phyloP scores from a whole-genome alignment of 2,113 vertebrate genomes.

The Glaucidium brasilianum region DNA sequence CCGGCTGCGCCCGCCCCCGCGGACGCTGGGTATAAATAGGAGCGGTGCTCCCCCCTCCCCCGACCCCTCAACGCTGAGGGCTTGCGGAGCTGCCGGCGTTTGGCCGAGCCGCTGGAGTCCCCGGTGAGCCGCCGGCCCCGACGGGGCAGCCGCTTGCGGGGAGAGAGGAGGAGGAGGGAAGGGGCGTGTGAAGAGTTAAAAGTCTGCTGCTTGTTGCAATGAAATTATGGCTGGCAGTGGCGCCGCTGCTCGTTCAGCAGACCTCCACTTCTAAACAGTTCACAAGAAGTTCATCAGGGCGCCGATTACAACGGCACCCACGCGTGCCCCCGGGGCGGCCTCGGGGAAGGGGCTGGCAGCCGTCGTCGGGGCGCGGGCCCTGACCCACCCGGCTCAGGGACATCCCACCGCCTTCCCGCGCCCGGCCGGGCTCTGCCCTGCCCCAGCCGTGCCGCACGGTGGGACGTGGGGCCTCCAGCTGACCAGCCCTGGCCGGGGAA shows the following conservation, averaged over 20 bases:
- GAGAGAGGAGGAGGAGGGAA: neutral
- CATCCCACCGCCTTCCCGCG: accelerated
- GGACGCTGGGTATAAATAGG: constrained; percentile 1
- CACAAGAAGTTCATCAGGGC: constrained; percentile 85
- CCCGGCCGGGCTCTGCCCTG: neutral
- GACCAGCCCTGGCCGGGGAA: neutral
- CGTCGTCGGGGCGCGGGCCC: accelerated
- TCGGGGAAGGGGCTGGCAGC: neutral
- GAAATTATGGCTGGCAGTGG: constrained; percentile 84
- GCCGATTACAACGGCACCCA: constrained; percentile 18
- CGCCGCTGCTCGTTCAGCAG: constrained; percentile 80
- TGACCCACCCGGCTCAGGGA: neutral
- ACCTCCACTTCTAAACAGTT: constrained; percentile 82
- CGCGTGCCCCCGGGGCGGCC: neutral
- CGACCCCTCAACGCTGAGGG: neutral
- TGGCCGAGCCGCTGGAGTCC: neutral
- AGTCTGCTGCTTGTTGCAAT: constrained; percentile 77
- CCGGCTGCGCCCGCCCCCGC: neutral
- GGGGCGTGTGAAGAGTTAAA: constrained; percentile 72
- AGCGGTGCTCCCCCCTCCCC: neutral
- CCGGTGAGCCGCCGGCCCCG: neutral
- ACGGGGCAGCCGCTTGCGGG: neutral
- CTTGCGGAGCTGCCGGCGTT: neutral
- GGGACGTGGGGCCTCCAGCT: neutral
- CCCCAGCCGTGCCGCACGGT: neutral